Evolutionary conservation across 1,140 invertebrate genomes (phyloP).

Genomic region (Grapholita molesta): DNA sequence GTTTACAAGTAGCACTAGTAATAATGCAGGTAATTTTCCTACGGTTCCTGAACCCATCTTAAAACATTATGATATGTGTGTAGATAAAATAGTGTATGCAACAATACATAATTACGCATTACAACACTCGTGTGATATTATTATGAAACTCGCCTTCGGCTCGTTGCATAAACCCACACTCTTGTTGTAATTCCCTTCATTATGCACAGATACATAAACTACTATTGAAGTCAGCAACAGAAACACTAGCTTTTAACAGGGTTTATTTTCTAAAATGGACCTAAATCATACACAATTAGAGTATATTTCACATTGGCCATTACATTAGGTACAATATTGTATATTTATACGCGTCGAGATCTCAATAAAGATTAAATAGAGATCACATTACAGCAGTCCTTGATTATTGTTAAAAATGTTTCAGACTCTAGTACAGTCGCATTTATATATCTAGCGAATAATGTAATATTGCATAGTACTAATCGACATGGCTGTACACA

Average conservation of each 20-base stretch:
- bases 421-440: not conserved
- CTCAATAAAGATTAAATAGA: conserved; percentile 9
- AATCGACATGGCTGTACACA: not conserved
- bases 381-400: not conserved
- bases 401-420: not conserved
- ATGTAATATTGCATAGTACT: not conserved
- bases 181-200: too few relatives aligned
- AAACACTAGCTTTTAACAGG: not conserved
- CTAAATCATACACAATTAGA: not conserved
- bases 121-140: too few relatives aligned
- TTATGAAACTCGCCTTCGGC: too few relatives aligned
- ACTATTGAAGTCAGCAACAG: too few relatives aligned
- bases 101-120: too few relatives aligned
- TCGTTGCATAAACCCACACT: too few relatives aligned
- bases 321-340: not conserved
- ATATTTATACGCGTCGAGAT: not conserved
- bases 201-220: too few relatives aligned
- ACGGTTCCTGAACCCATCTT: too few relatives aligned
- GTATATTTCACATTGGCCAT: not conserved
- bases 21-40: too few relatives aligned
- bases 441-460: not conserved
- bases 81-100: too few relatives aligned
- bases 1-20: too few relatives aligned
- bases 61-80: too few relatives aligned
- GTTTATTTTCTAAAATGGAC: not conserved